Base-by-base conservation (phyloP, 2,888 invertebrate species). In the Eristalinus sepulchralis region DNA sequence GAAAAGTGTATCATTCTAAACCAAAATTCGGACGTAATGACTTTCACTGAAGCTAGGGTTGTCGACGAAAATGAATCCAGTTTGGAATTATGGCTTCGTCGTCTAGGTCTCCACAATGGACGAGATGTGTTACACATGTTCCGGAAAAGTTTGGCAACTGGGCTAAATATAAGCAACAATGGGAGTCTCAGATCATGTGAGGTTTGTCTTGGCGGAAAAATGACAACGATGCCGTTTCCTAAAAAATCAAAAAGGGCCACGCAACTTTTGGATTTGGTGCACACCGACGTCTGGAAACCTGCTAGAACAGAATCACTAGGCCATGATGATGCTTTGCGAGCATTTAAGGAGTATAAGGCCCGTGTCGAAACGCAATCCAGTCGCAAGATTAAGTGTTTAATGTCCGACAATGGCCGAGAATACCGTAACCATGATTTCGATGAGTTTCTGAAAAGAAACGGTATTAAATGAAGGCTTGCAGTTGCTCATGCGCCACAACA, bases 371-470 rank as follows among this genome's bases (percentile, higher is more conserved):
- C 47, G 11, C 55, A 63, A 63, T 36, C 66, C 9, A 22, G 34
- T 24, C 33, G 20, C 11, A 75, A 75, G 24, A 73, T 73, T 10
- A 73, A 62, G 47, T 47, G 39, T 13, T 53, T 22, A 13, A 60
- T 27, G 22, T 63, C 55, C 1, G 34, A 64, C 27, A 75, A 75
- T 24, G 75, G 63, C n/a, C 17, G 39, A 75, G 75, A 75, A 55
- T 75, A 53, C 20, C 22, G 47, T 3, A 75, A 55, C 34, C 20
- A 27, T 22, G 63, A 57, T 20, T 66, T 75, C 33, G 64, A 64
- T 11, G 20, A 55, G 24, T 47, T 67, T 1, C 17, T 27, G n/a
- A 13, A 0, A 31, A n/a, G 2, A n/a, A 67, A 31, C n/a, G 66
- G 53, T 5, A 53, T 66, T 22, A 53, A 47, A 27, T 2, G 63